Base-by-base conservation (phyloP, 2,888 invertebrate genomes). In the Miltochrista miniata region DNA sequence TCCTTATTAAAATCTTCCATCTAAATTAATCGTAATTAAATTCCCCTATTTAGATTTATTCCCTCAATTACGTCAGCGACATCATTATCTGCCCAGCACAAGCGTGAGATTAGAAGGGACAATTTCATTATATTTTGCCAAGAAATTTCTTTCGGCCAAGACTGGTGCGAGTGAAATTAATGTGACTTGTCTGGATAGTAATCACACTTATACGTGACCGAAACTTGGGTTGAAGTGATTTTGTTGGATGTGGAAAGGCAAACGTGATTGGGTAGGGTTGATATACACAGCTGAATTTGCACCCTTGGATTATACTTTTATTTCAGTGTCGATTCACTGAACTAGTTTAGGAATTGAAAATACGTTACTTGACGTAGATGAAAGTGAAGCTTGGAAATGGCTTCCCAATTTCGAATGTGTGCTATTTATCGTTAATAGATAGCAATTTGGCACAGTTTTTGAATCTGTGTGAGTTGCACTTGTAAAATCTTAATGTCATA, bases 61-160 rank as follows among this genome's bases (percentile, higher is more conserved):
- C 51, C 54, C 45, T 64, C 33, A 66, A 57, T 76, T 74, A 56
- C 11, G 45, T 72, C 76, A n/a, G n/a, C 61, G 76, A 82, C 76
- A 77, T 84, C 81, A 84, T 83, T 85, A 85, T 82, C 81, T 83
- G 75, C 69, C 82, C 76, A 72, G 78, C 84, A 82, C 82, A 82
- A 83, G 78, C 82, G 78, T 77, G 67, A 77, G 83, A 83, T 84
- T 81, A 81, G 70, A 72, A 66, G 54, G 66, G 80, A 72, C 78
- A 76, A 80, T 83, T 82, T 80, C 78, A 83, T 85, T 84, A 85
- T 78, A 81, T 79, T 80, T 81, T 81, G 78, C 74, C 73, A 68
- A 70, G 61, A 69, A 71, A 74, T 80, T 81, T 73, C 68, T 64
- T 55, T 46, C 49, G 45, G 31, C 34, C 47, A 34, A n/a, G 42